phyloP scores from a whole-genome alignment of 1,140 invertebrate genomes.

The Zaprionus africanus region DNA sequence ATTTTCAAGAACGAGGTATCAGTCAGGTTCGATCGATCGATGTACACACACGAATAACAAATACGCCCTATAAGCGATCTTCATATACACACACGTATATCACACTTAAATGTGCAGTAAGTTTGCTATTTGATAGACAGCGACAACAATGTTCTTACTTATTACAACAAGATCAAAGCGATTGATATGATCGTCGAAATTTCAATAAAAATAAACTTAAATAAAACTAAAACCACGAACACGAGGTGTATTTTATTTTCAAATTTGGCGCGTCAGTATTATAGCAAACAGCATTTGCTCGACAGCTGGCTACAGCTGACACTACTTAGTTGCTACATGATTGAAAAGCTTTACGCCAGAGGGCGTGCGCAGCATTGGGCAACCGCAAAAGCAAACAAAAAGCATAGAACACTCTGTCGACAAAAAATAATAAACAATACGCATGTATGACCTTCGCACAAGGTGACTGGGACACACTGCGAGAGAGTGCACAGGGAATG shows the following conservation, averaged over 20 bases:
- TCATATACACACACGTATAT: conserved; percentile 51
- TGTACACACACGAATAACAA: background rate
- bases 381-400: conserved; percentile 35
- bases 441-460: conserved; percentile 86
- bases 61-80: conserved; percentile 37
- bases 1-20: conserved; percentile 38
- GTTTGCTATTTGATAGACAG: conserved; percentile 62
- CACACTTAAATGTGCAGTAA: conserved; percentile 61
- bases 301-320: background rate
- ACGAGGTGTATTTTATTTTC: conserved; percentile 14
- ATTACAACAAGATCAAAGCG: conserved; percentile 63
- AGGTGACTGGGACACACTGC: conserved; percentile 86
- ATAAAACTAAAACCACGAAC: conserved; percentile 45
- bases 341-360: conserved; percentile 43
- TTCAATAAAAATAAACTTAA: conserved; percentile 80
- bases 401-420: conserved; percentile 40
- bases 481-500: background rate
- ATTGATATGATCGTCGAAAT: conserved; percentile 74
- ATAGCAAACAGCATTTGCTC: conserved; percentile 23
- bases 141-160: conserved; percentile 55
- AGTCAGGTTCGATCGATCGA: conserved; percentile 7
- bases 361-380: conserved; percentile 13
- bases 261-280: background rate
- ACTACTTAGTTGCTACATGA: background rate
- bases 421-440: conserved; percentile 72